Evolutionary conservation across 2,113 vertebrate species (phyloP).

Genomic region (Cygnus atratus): DNA sequence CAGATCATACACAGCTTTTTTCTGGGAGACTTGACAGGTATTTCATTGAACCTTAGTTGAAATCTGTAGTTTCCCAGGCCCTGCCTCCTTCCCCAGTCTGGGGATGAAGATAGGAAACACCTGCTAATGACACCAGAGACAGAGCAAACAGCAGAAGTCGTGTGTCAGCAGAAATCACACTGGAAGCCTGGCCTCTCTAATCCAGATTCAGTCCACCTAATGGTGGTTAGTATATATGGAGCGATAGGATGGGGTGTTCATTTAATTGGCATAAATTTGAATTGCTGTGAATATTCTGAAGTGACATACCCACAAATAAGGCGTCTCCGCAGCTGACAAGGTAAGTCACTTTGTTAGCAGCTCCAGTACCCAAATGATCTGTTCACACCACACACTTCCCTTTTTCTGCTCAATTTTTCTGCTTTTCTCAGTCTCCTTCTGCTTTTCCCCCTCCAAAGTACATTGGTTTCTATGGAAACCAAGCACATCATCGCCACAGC

Average conservation of each 20-base stretch:
- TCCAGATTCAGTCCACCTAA: neutral
- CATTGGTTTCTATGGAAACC: slow-evolving; percentile 54
- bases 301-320: neutral
- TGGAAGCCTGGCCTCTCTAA: neutral
- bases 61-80: slow-evolving; percentile 14
- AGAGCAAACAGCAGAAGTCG: neutral
- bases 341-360: neutral
- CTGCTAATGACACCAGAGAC: slow-evolving; percentile 25
- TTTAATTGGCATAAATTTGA: neutral
- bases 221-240: neutral
- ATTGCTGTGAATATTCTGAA: neutral
- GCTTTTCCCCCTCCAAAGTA: slow-evolving; percentile 16
- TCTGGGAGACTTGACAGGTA: slow-evolving; percentile 30
- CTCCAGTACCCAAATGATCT: neutral
- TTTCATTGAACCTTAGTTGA: slow-evolving; percentile 22
- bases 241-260: neutral
- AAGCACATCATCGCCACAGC: neutral
- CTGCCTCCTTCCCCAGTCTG: slow-evolving; percentile 30
- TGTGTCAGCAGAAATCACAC: neutral
- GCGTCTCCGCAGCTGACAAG: neutral
- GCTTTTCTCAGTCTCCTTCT: neutral
- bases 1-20: slow-evolving; percentile 16
- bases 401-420: neutral
- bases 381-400: neutral
- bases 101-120: slow-evolving; percentile 40